Evolutionary conservation across 1,140 invertebrate genomes (phyloP), one percentile per base, ranked within the genome.

Genomic region (Formica selysi): DNA sequence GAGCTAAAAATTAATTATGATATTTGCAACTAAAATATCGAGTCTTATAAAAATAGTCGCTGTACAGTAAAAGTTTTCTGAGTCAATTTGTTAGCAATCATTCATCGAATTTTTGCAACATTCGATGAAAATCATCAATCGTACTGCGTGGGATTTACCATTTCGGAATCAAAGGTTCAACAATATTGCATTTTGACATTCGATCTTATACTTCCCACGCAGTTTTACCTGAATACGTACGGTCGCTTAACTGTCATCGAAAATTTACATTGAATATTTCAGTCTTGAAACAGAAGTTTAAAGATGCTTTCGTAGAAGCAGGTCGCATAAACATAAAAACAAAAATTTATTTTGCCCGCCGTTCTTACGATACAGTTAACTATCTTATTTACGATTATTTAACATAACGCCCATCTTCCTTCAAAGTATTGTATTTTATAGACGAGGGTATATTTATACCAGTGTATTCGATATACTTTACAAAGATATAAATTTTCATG

Each of bases 141-240:
- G 81, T 51, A 70, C 36, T 44, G 41, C 22, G 16, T 29, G 29
- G 32, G 48, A 73, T 61, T 51, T 32, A 48, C 68, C 65, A 38
- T 86, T 70, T 71, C 76, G 51, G 48, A 51, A 79, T 61, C 84
- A 86, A 4, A 54, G 84, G 89, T 87, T 59, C 65, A 70, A 74
- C 76, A 80, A 85, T 90, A 89, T 86, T 70, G 57, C 32, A 79
- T 64, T 44, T 54, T 86, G 86, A 88, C 88, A 86, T 86, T 44
- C 29, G 65, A 88, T 68, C 83, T 61, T n/a, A 26, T 22, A 29
- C 81, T 88, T 90, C 89, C 89, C 88, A 90, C 80, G 89, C 89
- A 79, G 64, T 87, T 80, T 51, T 73, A 90, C 80, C 86, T 87
- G 86, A 68, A 61, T 74, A 80, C 78, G 41, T 71, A 87, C 26